Conservation (phyloP, 2,113 vertebrate genomes). For the Eolophus roseicapilla region DNA sequence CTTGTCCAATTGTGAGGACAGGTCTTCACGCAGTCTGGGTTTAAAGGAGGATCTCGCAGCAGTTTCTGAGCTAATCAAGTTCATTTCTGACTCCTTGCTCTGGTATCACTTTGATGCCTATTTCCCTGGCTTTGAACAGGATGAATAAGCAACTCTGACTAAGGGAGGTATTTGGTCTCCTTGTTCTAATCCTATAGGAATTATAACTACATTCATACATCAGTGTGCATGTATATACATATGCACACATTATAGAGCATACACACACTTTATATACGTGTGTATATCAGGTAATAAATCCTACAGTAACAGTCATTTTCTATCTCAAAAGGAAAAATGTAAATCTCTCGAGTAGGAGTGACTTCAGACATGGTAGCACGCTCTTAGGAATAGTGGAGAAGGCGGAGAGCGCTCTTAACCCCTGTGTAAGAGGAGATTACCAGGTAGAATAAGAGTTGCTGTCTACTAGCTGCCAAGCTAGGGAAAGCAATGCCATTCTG, state of each 20-base stretch:
- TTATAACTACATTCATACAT: neutral
- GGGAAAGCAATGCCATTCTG: neutral
- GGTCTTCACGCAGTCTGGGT: neutral
- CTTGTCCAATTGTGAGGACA: neutral
- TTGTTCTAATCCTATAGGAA: neutral
- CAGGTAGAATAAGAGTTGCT: neutral
- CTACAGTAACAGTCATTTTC: neutral
- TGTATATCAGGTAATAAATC: neutral
- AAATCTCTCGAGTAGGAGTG: neutral
- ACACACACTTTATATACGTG: neutral
- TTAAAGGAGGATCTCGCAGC: neutral
- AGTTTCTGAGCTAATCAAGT: neutral
- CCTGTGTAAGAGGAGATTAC: neutral
- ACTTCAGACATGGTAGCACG: neutral
- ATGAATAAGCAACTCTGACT: neutral
- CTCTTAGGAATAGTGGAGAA: neutral
- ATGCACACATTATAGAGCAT: neutral
- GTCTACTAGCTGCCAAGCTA: neutral
- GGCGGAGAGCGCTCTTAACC: neutral
- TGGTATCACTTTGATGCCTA: neutral
- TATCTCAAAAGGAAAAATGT: neutral
- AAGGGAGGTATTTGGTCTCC: neutral
- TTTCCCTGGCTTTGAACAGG: neutral
- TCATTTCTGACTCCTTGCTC: neutral
- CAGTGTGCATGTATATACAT: neutral